Base-by-base conservation (phyloP, 1,140 invertebrate genomes). In the Prorops nasuta region DNA sequence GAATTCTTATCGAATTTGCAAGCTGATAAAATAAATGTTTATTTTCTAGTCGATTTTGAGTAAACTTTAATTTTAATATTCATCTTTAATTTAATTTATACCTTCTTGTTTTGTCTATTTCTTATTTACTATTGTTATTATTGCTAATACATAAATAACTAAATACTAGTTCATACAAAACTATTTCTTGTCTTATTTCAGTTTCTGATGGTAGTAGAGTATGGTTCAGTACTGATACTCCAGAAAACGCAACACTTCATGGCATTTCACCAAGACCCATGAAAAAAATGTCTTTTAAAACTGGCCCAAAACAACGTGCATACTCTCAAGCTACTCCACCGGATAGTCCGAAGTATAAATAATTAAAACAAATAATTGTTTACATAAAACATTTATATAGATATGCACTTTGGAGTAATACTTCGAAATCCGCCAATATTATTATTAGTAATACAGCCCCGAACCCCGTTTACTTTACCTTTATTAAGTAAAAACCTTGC, bases 251-350 rank as follows among this genome's bases (percentile, higher is more conserved):
- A 7, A 60, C 67, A 3, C 51, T 78, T n/a, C 77, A 77, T 45
- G 79, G 79, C 7, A 79, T 81, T 51, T 79, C 80, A 18, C 77
- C 80, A n/a, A 66, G 80, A 51, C 78, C 80, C 1, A 66, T 77
- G 20, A 81, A 81, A 51, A 81, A 80, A 54, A 74, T 81, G 71
- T 78, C 77, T 12, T 78, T 79, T 48, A 78, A 77, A 45, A 70
- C 69, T 8, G 72, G 72, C 32, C 67, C 74, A 17, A 78, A 76
- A 40, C 71, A 68, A 40, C 73, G 63, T 34, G 57, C 64, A 21
- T 67, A 54, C 44, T 49, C 68, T 4, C 73, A 76, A 45, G 54
- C 71, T 0, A 78, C 76, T 4, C 76, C 76, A 18, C 76, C 76
- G 3, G 76, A 78, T 41, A 78, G 76, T 67, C 76, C 76, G 12